Percentiles rank a stretch among this genome's conserved stretches.
Evolutionary conservation across 2,113 vertebrate genomes (phyloP).

Genomic region (Xenopus tropicalis): DNA sequence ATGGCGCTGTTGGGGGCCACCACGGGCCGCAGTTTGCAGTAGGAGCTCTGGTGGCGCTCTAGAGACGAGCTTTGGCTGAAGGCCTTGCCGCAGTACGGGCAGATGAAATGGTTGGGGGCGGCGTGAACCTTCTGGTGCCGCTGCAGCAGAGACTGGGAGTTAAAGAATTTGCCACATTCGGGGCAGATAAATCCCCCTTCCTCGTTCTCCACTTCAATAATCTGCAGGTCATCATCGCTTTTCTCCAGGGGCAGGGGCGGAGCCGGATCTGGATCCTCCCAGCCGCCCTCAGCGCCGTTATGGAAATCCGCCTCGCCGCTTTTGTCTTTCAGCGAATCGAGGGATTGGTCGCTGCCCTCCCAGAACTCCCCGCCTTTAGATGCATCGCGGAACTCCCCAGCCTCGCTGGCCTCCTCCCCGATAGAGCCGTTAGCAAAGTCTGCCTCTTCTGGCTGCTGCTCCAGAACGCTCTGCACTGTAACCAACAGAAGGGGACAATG

Average conservation of each 20-base stretch:
- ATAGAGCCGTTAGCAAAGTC: too few relatives aligned
- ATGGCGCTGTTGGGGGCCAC: background rate
- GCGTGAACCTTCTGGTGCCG: constrained; percentile 8
- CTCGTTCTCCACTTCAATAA: background rate
- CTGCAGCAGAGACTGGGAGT: background rate
- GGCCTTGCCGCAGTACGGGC: background rate
- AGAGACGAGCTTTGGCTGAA: background rate
- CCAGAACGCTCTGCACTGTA: too few relatives aligned
- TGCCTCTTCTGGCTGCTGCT: too few relatives aligned
- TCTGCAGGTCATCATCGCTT: background rate
- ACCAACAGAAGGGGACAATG: too few relatives aligned
- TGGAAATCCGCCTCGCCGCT: background rate
- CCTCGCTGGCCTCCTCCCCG: too few relatives aligned
- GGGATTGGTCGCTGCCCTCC: too few relatives aligned
- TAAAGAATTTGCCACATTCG: constrained; percentile 6
- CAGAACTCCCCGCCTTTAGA: too few relatives aligned
- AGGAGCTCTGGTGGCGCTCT: background rate
- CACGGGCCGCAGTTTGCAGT: background rate
- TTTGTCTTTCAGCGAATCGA: background rate
- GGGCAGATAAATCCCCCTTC: constrained; percentile 1
- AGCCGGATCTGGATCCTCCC: background rate
- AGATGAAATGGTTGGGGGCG: background rate
- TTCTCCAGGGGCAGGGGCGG: background rate
- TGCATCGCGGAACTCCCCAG: too few relatives aligned
- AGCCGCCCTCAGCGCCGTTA: background rate